Evolutionary conservation across 1,140 invertebrate genomes (phyloP).

Genomic region (Lerema accius): DNA sequence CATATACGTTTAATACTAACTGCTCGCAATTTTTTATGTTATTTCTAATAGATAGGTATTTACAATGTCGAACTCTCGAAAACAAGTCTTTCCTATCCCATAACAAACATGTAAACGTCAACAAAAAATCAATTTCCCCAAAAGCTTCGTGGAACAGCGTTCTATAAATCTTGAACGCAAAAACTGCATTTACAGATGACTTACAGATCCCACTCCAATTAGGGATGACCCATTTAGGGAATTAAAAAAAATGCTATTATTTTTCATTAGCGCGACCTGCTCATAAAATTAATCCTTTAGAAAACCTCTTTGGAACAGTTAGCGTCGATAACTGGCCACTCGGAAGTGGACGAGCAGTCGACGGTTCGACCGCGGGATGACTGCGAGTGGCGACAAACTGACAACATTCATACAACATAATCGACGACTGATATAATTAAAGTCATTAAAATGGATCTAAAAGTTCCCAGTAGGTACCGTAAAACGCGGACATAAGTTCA

Average conservation of each 20-base stretch:
- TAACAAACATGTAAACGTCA: not conserved
- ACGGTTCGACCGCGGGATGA: constrained; percentile 4
- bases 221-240: constrained; percentile 28
- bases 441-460: too few species aligned
- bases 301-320: constrained; percentile 24
- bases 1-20: too few species aligned
- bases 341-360: constrained; percentile 10
- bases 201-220: constrained; percentile 11
- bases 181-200: constrained; percentile 9
- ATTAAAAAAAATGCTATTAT: constrained; percentile 36
- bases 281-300: constrained; percentile 22
- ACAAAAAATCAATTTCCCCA: constrained; percentile 13
- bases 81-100: not conserved
- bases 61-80: not conserved
- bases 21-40: too few species aligned
- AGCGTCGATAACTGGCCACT: constrained; percentile 22
- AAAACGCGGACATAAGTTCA: too few species aligned
- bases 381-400: constrained; percentile 3
- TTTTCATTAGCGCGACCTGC: constrained; percentile 31
- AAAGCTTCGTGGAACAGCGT: not conserved
- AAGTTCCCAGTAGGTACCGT: too few species aligned
- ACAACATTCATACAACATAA: too few species aligned
- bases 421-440: too few species aligned
- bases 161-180: constrained; percentile 8
- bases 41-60: not conserved